Evolutionary conservation across 2,888 invertebrate species (phyloP).

Genomic region (Sceliomorpha sp.): DNA sequence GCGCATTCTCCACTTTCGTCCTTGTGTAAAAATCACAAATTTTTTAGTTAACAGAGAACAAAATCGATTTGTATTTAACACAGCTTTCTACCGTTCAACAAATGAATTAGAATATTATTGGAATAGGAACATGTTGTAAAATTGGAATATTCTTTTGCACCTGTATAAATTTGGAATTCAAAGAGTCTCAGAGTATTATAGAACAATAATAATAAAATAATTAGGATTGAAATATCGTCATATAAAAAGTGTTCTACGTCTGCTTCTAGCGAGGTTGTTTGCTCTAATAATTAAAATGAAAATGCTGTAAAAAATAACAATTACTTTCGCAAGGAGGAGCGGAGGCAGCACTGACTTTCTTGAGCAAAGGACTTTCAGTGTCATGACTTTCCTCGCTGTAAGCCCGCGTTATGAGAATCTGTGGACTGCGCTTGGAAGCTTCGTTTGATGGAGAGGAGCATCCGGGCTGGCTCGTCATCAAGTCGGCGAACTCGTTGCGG

Average conservation of each 20-base stretch:
- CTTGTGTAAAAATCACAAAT: constrained; percentile 58
- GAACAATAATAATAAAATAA: too few species aligned
- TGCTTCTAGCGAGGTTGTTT: background rate
- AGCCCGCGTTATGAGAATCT: constrained; percentile 87
- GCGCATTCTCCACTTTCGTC: constrained; percentile 72
- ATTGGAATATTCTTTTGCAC: too few species aligned
- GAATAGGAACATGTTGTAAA: too few species aligned
- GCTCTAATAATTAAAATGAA: constrained; percentile 4
- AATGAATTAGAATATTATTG: too few species aligned
- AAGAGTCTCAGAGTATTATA: too few species aligned
- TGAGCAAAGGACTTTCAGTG: constrained; percentile 69
- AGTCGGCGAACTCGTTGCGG: constrained; percentile 65
- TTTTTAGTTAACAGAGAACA: constrained; percentile 10
- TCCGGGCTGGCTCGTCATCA: too few species aligned
- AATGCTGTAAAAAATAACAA: constrained; percentile 40
- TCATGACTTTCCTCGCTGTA: constrained; percentile 87
- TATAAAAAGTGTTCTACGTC: too few species aligned
- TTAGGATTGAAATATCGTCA: too few species aligned
- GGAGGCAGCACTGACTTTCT: constrained; percentile 55
- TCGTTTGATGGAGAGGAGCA: too few species aligned
- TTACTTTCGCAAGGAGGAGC: constrained; percentile 71
- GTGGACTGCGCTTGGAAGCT: constrained; percentile 84
- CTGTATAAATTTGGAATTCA: too few species aligned
- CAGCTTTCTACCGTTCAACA: too few species aligned
- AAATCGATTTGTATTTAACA: too few species aligned